Evolutionary conservation across 2,113 vertebrate species (phyloP).

Genomic region (Crypturellus undulatus): DNA sequence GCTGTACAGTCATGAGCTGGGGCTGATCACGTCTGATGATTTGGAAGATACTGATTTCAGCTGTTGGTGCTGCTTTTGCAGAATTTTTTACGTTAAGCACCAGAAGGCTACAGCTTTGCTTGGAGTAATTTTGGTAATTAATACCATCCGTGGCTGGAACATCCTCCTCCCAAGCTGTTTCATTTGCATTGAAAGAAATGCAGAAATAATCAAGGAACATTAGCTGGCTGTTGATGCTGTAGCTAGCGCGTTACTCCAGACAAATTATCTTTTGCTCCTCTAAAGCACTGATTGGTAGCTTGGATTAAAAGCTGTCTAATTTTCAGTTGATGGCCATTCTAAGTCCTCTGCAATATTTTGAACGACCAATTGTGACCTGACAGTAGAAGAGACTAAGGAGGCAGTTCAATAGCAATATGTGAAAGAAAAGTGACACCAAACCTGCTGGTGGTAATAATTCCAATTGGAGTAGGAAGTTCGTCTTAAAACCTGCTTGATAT

Average conservation of each 20-base stretch:
- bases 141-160: background rate
- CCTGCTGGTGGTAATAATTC: background rate
- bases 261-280: background rate
- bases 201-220: background rate
- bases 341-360: background rate
- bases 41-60: background rate
- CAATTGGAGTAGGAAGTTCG: background rate
- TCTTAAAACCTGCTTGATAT: background rate
- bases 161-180: background rate
- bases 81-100: background rate
- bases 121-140: background rate
- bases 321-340: background rate
- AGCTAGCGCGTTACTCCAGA: constrained; percentile 25
- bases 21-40: background rate
- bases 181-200: accelerated
- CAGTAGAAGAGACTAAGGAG: background rate
- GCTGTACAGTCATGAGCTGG: background rate
- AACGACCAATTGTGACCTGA: accelerated
- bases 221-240: background rate
- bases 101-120: background rate
- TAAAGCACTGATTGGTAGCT: background rate
- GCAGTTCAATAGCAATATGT: background rate
- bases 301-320: background rate
- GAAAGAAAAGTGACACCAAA: background rate
- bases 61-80: background rate